Evolutionary conservation across 2,797 vertebrate genomes (phyloP).

Genomic region (Psittacula derbiana): DNA sequence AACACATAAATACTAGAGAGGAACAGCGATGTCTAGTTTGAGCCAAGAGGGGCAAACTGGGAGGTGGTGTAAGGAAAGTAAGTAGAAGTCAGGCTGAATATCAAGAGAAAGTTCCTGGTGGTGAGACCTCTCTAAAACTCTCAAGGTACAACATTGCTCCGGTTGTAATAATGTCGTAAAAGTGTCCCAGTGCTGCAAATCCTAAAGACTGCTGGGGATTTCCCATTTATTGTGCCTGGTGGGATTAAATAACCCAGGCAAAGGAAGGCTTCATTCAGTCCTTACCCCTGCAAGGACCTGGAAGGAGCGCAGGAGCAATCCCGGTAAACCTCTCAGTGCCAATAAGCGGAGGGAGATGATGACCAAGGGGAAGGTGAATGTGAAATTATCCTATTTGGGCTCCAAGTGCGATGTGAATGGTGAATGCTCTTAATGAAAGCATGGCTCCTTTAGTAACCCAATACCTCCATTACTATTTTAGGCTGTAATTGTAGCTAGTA

Average conservation of each 20-base stretch:
- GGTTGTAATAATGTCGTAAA: slow-evolving; percentile 55
- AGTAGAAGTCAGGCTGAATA: slow-evolving; percentile 6
- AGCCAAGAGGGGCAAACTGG: slow-evolving; percentile 40
- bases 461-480: slow-evolving; percentile 56
- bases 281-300: slow-evolving; percentile 23
- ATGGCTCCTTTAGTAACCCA: slow-evolving; percentile 2
- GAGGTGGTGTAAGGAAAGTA: slow-evolving; percentile 13
- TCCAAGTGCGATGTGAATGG: slow-evolving; percentile 4
- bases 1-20: slow-evolving; percentile 30
- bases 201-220: slow-evolving; percentile 42
- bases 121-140: slow-evolving; percentile 20
- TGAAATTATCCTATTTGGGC: slow-evolving; percentile 51
- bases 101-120: slow-evolving; percentile 9
- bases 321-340: slow-evolving; percentile 2
- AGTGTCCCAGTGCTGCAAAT: slow-evolving; percentile 30
- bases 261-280: slow-evolving; percentile 45
- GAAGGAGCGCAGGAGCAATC: slow-evolving; percentile 21
- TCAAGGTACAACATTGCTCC: slow-evolving; percentile 39
- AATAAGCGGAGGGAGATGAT: not conserved
- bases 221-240: slow-evolving; percentile 55
- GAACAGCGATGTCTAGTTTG: slow-evolving; percentile 9
- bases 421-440: slow-evolving; percentile 50
- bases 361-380: slow-evolving; percentile 44
- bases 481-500: slow-evolving; percentile 52
- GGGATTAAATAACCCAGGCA: slow-evolving; percentile 50